These are phyloP conservation scores for Xanthorhoe spadicearia DNA, from an alignment of 2,888 invertebrate genomes.

Conservation along the genomic window DNA sequence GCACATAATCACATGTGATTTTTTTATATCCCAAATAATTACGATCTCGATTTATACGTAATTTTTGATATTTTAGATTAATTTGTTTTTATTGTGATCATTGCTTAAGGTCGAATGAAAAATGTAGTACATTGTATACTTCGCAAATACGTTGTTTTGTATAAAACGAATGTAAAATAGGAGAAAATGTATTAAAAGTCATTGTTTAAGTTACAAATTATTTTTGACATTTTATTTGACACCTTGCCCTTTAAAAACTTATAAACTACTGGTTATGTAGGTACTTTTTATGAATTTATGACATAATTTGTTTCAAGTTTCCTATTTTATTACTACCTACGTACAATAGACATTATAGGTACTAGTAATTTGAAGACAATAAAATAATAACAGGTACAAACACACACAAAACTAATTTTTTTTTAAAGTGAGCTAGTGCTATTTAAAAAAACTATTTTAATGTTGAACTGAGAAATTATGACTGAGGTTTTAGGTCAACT, in stretches of 20 bases:
- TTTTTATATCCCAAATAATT: constrained; percentile 54
- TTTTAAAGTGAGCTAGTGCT: too few relatives aligned
- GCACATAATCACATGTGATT: constrained; percentile 24
- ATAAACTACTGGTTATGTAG: constrained; percentile 18
- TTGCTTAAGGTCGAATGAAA: constrained; percentile 67
- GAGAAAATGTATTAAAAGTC: constrained; percentile 82
- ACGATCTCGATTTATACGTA: constrained; percentile 80
- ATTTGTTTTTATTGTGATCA: constrained; percentile 62
- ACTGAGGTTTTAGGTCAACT: too few relatives aligned
- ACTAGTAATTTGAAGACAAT: too few relatives aligned
- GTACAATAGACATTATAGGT: background rate
- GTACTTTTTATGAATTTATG: constrained; percentile 19
- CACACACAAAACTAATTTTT: too few relatives aligned
- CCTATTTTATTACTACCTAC: constrained; percentile 16
- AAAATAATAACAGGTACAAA: too few relatives aligned
- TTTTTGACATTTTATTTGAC: constrained; percentile 65
- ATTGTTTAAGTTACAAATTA: constrained; percentile 81
- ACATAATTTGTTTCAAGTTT: constrained; percentile 14
- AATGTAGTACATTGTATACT: constrained; percentile 68
- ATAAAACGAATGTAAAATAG: constrained; percentile 81
- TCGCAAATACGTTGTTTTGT: constrained; percentile 75
- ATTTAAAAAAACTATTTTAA: too few relatives aligned
- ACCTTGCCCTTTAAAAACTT: constrained; percentile 24
- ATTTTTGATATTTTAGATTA: constrained; percentile 64
- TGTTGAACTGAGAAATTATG: too few relatives aligned